Evolutionary conservation across 2,113 vertebrate genomes (phyloP), one percentile per base, ranked within the genome.

Genomic region (Lepidothrix coronata): DNA sequence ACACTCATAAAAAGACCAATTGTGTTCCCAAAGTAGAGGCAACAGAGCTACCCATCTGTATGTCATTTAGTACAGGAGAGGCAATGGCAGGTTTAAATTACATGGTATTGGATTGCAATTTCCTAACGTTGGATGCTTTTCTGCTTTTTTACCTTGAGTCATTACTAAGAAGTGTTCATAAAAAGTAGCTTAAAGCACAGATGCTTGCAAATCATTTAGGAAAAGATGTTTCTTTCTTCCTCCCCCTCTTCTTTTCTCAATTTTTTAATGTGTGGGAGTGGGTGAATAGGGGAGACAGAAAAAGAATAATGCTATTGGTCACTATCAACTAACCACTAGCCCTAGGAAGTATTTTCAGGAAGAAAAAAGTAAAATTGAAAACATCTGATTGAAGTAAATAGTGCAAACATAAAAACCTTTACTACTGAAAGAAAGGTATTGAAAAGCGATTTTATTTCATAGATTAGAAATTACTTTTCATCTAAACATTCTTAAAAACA

Each of bases 51-150:
- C 97, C 98, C 98, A 98, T 99, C 98, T 99, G 98, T 98, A 98
- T 98, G 97, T 98, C 98, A 98, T 99, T 99, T 98, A 98, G 97
- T 94, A 97, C 96, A 98, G 97, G 98, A 98, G 98, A 98, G 97
- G 98, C 98, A 98, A 98, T 97, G 98, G 98, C 98, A 98, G 98
- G 98, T 98, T 99, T 98, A 98, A 98, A 98, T 98, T 98, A 98
- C 98, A 98, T 98, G 98, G 98, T 98, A 98, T 98, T 98, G 98
- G 97, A 98, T 98, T 98, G 98, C 98, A 98, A 98, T 98, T 98
- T 98, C 98, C 98, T 98, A 98, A 98, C 98, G 98, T 97, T 98
- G 98, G 97, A 98, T 98, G 97, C 97, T 97, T 98, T 98, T 98
- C 97, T 98, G 96, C 96, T 97, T 98, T 98, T 98, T 98, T 98